Evolutionary conservation across 1,140 invertebrate species (phyloP).

Genomic region (Liolophura sinensis): DNA sequence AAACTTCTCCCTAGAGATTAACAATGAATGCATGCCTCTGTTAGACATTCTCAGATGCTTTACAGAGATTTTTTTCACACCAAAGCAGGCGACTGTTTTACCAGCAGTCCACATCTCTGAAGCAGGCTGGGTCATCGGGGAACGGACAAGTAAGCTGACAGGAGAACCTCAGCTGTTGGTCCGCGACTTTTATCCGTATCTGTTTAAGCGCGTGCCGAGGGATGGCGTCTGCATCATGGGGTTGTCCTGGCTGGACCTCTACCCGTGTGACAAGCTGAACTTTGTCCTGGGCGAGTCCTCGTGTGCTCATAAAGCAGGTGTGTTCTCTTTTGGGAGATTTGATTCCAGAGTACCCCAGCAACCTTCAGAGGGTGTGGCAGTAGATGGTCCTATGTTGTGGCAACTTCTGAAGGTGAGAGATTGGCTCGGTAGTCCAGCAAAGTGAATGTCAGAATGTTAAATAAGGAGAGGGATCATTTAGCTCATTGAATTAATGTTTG

Average conservation of each 20-base stretch:
- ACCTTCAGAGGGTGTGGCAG: slow-evolving; percentile 19
- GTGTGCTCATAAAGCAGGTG: slow-evolving; percentile 22
- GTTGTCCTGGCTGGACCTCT: slow-evolving; percentile 44
- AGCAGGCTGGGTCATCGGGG: slow-evolving; percentile 22
- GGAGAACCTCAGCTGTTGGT: slow-evolving; percentile 35
- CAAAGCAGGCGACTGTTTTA: slow-evolving; percentile 27
- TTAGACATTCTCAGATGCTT: slow-evolving; percentile 37
- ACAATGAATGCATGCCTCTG: slow-evolving; percentile 16
- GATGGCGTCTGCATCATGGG: slow-evolving; percentile 42
- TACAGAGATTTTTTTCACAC: slow-evolving; percentile 33
- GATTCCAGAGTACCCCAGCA: slow-evolving; percentile 27
- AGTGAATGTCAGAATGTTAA: no score
- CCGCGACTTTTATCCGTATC: slow-evolving; percentile 30
- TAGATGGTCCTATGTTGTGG: slow-evolving; percentile 37
- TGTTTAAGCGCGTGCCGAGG: slow-evolving; percentile 30
- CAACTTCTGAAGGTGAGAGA: slow-evolving; percentile 45
- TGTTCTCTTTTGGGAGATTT: slow-evolving; percentile 47
- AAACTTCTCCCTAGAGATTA: slow-evolving; percentile 23
- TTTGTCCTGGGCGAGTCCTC: slow-evolving; percentile 47
- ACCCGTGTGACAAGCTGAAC: slow-evolving; percentile 41
- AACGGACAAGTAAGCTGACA: slow-evolving; percentile 29
- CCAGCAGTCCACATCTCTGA: slow-evolving; percentile 17
- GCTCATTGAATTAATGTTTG: no score
- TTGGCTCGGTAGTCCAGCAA: neutral
- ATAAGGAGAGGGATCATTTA: no score